A percentile compares a stretch with the other conserved stretches of the same genome.
Conservation (phyloP, 2,888 invertebrate species). For the Aphelenchoides bicaudatus region DNA sequence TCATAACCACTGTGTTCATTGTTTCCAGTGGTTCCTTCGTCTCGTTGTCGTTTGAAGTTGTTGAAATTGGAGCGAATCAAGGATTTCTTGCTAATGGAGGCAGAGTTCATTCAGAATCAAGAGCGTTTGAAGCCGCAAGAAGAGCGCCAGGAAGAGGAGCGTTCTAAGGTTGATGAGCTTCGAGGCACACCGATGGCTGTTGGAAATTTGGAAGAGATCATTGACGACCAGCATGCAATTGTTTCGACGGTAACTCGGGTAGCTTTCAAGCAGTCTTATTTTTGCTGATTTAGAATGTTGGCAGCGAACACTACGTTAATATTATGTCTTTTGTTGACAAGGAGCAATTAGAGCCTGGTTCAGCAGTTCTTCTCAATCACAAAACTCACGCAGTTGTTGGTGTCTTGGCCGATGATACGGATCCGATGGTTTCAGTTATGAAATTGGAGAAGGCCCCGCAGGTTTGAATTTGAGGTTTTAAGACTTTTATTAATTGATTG, state of each 20-base stretch:
- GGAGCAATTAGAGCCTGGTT: conserved; percentile 95
- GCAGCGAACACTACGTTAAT: conserved; percentile 98
- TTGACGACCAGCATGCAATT: conserved; percentile 99
- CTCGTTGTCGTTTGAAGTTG: conserved; percentile 87
- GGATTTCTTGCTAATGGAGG: conserved; percentile 97
- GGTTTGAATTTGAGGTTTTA: conserved; percentile 20
- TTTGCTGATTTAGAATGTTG: conserved; percentile 67
- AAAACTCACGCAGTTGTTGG: conserved; percentile 99
- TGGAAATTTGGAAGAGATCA: conserved; percentile 97
- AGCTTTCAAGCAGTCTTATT: not conserved
- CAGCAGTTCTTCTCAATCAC: conserved; percentile 94
- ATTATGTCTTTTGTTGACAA: conserved; percentile 99
- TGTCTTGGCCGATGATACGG: conserved; percentile 95
- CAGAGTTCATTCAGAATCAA: conserved; percentile 96
- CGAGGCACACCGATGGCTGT: conserved; percentile 99
- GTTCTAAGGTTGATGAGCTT: conserved; percentile 95
- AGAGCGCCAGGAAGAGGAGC: conserved; percentile 96
- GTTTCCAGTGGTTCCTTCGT: conserved; percentile 83
- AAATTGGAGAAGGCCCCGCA: conserved; percentile 96
- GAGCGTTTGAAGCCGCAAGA: conserved; percentile 97
- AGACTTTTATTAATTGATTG: not conserved
- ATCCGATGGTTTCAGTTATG: conserved; percentile 99
- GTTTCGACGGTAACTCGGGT: conserved; percentile 65
- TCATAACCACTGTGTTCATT: not conserved
- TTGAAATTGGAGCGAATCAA: conserved; percentile 94